Base-by-base conservation (phyloP, 2,113 vertebrate species). In the Emberiza fucata region DNA sequence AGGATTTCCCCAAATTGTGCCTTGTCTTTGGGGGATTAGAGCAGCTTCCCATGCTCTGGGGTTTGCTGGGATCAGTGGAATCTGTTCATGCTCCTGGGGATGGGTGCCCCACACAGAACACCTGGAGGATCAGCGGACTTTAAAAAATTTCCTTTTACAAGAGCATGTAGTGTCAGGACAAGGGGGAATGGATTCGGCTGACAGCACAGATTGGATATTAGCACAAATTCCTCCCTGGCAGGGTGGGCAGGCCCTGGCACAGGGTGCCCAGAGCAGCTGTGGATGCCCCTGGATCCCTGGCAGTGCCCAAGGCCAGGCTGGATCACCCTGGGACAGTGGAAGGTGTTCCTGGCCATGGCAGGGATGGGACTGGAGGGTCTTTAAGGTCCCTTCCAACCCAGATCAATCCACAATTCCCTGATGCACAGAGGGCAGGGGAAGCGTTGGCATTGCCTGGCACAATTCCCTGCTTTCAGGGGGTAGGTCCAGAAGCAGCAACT, bases 61-160 rank as follows among this genome's bases (percentile, higher is more conserved):
- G 35, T 92, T 85, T 94, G 44, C 63, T 95, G 53, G 82, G 88
- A 40, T 73, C 81, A 54, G 23, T 45, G 68, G 91, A 51, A 61
- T 75, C 64, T 83, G 19, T 71, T 79, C 47, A 1, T 28, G 50
- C 39, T 82, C 61, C 27, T 0, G 2, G 45, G 77, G 70, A 78
- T 56, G 35, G 80, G 57, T 94, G 64, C 40, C 27, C 25, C 70
- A 48, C 50, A 9, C 23, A 29, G 27, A 88, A 40, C 29, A 60
- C 68, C 83, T 22, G 81, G 63, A 63, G 54, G 27, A 86, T 61
- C 61, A 48, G 11, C 33, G 40, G 45, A 8, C 31, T 37, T 72
- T 8, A 50, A 50, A 50, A 50, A 50, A 27, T 15, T 14, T 12
- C 48, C 4, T 53, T 18, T 16, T 37, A 7, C 27, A 50, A 31